A percentile compares a stretch with the other conserved stretches of the same genome.
Conservation (phyloP, 2,888 invertebrate species). For the Macropis europaea region DNA sequence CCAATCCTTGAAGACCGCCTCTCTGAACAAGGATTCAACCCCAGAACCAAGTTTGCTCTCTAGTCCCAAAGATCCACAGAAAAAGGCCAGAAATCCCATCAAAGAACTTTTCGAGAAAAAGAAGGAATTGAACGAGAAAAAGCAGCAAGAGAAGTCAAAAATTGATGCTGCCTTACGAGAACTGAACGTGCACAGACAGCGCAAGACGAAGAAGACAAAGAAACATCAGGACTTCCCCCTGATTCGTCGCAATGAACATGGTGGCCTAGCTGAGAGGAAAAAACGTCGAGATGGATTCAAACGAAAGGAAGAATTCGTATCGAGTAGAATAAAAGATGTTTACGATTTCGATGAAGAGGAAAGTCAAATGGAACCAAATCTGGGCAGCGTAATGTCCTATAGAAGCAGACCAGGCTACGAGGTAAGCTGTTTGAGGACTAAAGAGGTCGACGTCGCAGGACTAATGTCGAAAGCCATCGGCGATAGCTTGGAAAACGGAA, state of each 20-base stretch:
- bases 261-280: slow-evolving; percentile 73
- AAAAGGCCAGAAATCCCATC: slow-evolving; percentile 74
- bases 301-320: slow-evolving; percentile 55
- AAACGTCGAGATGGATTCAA: slow-evolving; percentile 69
- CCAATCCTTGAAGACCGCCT: slow-evolving; percentile 17
- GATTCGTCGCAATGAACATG: slow-evolving; percentile 69
- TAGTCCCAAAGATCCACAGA: slow-evolving; percentile 49
- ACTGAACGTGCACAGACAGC: slow-evolving; percentile 62
- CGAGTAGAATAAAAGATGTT: slow-evolving; percentile 72
- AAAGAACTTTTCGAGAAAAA: slow-evolving; percentile 77
- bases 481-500: slow-evolving; percentile 65
- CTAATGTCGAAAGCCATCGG: slow-evolving; percentile 66
- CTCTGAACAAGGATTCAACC: slow-evolving; percentile 18
- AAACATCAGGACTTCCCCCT: slow-evolving; percentile 72
- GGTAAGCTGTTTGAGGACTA: slow-evolving; percentile 47
- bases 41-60: neutral
- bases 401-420: slow-evolving; percentile 65
- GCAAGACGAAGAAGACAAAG: slow-evolving; percentile 69
- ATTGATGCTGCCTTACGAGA: slow-evolving; percentile 53
- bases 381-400: slow-evolving; percentile 70
- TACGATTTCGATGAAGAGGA: slow-evolving; percentile 79
- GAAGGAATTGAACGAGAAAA: slow-evolving; percentile 75
- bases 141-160: slow-evolving; percentile 67
- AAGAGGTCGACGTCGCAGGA: slow-evolving; percentile 61
- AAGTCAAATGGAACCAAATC: slow-evolving; percentile 64